Evolutionary conservation across 2,888 invertebrate genomes (phyloP).

Genomic region (Drosophila peninsularis): DNA sequence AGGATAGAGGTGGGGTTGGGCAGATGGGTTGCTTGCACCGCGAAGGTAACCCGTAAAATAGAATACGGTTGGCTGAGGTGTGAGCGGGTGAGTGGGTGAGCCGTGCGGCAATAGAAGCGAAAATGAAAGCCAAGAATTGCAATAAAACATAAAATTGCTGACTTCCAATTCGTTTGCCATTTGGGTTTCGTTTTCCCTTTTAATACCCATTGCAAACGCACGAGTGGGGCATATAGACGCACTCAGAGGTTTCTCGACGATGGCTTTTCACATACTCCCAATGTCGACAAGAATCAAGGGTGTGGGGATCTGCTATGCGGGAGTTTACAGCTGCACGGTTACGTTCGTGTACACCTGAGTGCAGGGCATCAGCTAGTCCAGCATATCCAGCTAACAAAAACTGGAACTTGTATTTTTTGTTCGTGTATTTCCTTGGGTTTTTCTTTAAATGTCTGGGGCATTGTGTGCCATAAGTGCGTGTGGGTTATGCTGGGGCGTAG

Average conservation of each 20-base stretch:
- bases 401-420: constrained; percentile 4
- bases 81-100: not conserved
- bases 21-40: constrained; percentile 17
- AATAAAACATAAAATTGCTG: constrained; percentile 79
- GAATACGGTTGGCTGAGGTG: constrained; percentile 7
- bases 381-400: not conserved
- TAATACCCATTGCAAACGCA: not conserved
- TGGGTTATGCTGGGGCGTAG: constrained; percentile 11
- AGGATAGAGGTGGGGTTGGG: not conserved
- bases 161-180: constrained; percentile 80
- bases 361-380: not conserved
- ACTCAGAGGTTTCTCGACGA: too few relatives aligned
- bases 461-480: constrained; percentile 43
- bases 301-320: too few relatives aligned
- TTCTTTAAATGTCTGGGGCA: constrained; percentile 50
- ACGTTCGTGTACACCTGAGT: not conserved
- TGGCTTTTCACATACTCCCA: too few relatives aligned
- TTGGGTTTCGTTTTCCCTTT: constrained; percentile 68
- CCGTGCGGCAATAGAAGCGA: constrained; percentile 17
- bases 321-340: not conserved
- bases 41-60: constrained; percentile 46
- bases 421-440: constrained; percentile 23
- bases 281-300: not conserved
- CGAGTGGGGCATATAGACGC: not conserved
- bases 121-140: constrained; percentile 74